Evolutionary conservation across 2,888 invertebrate genomes (phyloP).

Genomic region (Dynastes maya): DNA sequence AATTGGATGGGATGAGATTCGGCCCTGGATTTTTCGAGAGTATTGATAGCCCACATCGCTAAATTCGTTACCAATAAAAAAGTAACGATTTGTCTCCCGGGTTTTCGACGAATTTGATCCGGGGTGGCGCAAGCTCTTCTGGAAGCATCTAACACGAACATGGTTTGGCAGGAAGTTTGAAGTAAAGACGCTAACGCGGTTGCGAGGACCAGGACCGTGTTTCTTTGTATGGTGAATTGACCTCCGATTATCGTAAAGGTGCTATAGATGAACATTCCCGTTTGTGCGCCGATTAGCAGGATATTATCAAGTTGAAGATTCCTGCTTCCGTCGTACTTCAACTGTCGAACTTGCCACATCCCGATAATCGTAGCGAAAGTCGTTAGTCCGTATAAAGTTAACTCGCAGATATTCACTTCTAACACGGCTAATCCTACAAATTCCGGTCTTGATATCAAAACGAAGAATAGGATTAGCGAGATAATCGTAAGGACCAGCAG

Average conservation of each 20-base stretch:
- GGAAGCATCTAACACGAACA: constrained; percentile 93
- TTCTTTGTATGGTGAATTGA: constrained; percentile 87
- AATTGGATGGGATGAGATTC: constrained; percentile 94
- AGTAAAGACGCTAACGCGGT: constrained; percentile 89
- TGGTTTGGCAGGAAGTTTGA: constrained; percentile 91
- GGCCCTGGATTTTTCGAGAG: constrained; percentile 91
- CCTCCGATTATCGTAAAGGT: constrained; percentile 95
- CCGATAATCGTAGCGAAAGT: constrained; percentile 90
- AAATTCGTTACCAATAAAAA: constrained; percentile 92
- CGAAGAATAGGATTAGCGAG: constrained; percentile 92
- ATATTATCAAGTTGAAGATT: constrained; percentile 92
- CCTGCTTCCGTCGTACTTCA: constrained; percentile 87
- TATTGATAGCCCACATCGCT: constrained; percentile 96
- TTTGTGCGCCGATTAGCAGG: constrained; percentile 92
- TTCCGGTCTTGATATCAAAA: constrained; percentile 86
- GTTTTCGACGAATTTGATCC: constrained; percentile 88
- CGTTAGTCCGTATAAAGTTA: constrained; percentile 88
- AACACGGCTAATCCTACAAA: constrained; percentile 88
- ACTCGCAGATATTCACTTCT: constrained; percentile 91
- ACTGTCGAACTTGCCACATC: constrained; percentile 88
- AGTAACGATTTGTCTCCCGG: constrained; percentile 94
- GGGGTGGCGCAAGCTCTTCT: constrained; percentile 86
- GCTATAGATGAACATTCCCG: constrained; percentile 94
- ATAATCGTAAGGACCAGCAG: constrained; percentile 92
- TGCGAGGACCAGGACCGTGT: constrained; percentile 86